Evolutionary conservation across 2,113 vertebrate species (phyloP).

Genomic region (Eptesicus fuscus): DNA sequence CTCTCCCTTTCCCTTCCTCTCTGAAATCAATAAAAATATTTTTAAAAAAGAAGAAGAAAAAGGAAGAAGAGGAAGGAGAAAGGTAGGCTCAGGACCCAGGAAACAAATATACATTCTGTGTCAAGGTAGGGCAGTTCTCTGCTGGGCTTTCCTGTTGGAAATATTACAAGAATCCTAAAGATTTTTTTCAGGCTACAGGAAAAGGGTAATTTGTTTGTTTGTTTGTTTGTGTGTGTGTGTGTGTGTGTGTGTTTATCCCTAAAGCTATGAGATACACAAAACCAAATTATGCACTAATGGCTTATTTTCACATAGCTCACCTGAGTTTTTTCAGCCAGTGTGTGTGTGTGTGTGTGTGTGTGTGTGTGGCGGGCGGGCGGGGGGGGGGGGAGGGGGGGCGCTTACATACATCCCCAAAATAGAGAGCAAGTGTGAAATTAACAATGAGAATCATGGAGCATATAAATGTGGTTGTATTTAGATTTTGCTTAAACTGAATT

Average conservation of each 20-base stretch:
- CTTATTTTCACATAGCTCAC: not conserved
- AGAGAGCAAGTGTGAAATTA: not conserved
- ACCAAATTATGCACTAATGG: not conserved
- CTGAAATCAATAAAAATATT: no score
- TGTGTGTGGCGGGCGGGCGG: no score
- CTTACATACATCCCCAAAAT: not conserved
- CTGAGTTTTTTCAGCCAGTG: not conserved
- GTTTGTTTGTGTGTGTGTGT: not conserved
- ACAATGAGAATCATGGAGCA: not conserved
- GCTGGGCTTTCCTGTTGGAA: not conserved
- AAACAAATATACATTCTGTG: not conserved
- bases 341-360: no score
- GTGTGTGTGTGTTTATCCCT: not conserved
- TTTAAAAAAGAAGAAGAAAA: not conserved
- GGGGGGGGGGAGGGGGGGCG: rapidly evolving
- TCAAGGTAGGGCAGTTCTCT: not conserved
- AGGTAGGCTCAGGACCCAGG: not conserved
- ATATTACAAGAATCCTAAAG: not conserved
- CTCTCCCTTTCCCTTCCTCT: no score
- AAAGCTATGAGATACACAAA: not conserved
- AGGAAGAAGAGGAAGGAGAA: not conserved
- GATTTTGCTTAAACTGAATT: not conserved
- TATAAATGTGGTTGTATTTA: not conserved
- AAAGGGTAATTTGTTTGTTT: not conserved
- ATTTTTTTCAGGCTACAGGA: not conserved